Base-by-base conservation (phyloP, 2,797 vertebrate genomes). In the Acrocephalus scirpaceus region DNA sequence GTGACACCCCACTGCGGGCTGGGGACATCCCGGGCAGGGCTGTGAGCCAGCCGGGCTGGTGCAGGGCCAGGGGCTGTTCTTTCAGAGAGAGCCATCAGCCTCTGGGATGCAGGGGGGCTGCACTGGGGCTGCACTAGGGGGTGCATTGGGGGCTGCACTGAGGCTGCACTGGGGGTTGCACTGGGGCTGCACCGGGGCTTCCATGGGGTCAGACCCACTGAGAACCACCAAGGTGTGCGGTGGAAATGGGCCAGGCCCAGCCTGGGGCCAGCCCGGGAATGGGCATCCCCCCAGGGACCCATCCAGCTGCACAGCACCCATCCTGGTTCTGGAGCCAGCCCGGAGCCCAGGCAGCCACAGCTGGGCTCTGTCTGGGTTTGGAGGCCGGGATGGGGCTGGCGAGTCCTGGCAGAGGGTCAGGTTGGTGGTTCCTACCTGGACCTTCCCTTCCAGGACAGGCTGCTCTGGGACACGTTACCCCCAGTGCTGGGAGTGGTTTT, bases 151-250 rank as follows among this genome's bases (percentile, higher is more conserved):
- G 27, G 53, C 1, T 54, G 53, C 30, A 54, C 11, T 21, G n/a
- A n/a, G n/a, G 8, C 36, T 9, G 9, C 36, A 36, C 36, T 36
- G 36, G 36, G 9, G 36, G 9, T 36, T 36, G 36, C 36, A 36
- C 9, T 36, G 53, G 30, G 11, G 50, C 34, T 69, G 12, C 61
- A 54, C 32, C 0, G 3, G 25, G 53, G 19, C 66, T 73, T 13
- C 7, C 1, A 16, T 0, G 1, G 27, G 44, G n/a, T 22, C 6
- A 1, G 57, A 64, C 15, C 53, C 2, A 0, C 44, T 53, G 69
- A 1, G 12, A 45, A 44, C 26, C 73, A 22, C 0, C 0, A 1
- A 8, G 29, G 10, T 38, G 13, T 15, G 4, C 8, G 34, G 30
- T n/a, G 53, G 25, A 48, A 54, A 44, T 60, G 62, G 67, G 32